phyloP scores from a whole-genome alignment of 2,113 vertebrate species.

The Hippoglossus stenolepis region DNA sequence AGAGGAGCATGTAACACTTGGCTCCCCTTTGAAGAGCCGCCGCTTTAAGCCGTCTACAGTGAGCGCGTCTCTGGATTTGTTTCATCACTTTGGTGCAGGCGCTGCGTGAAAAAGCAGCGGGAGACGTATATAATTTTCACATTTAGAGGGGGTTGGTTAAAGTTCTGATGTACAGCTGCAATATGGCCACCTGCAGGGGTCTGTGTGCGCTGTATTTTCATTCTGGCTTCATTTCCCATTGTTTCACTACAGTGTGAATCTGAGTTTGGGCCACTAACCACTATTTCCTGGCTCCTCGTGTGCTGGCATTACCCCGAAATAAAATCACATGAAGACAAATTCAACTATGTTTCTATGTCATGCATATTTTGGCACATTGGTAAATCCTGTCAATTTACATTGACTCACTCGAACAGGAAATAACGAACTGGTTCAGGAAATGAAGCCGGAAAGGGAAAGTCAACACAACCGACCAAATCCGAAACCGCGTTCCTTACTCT shows the following conservation, averaged over 20 bases:
- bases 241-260: no score
- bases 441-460: no score
- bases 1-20: conserved; percentile 46
- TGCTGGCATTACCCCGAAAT: no score
- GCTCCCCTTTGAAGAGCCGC: conserved; percentile 24
- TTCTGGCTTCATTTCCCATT: not conserved
- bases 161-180: conserved; percentile 10
- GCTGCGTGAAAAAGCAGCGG: not conserved
- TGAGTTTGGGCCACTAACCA: no score
- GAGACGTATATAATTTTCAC: conserved; percentile 3
- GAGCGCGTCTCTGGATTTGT: conserved; percentile 24
- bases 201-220: not conserved
- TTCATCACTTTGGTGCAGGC: conserved; percentile 40
- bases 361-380: not conserved
- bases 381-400: not conserved
- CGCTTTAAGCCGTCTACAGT: conserved; percentile 33
- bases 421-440: no score
- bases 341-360: not conserved
- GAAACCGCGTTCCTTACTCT: not conserved
- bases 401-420: not conserved
- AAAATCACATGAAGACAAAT: not conserved
- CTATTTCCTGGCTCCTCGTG: no score
- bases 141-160: not conserved
- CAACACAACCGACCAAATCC: not conserved
- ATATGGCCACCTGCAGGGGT: not conserved